Conservation (phyloP, 1,140 invertebrate species). For the Kradibia gibbosae region DNA sequence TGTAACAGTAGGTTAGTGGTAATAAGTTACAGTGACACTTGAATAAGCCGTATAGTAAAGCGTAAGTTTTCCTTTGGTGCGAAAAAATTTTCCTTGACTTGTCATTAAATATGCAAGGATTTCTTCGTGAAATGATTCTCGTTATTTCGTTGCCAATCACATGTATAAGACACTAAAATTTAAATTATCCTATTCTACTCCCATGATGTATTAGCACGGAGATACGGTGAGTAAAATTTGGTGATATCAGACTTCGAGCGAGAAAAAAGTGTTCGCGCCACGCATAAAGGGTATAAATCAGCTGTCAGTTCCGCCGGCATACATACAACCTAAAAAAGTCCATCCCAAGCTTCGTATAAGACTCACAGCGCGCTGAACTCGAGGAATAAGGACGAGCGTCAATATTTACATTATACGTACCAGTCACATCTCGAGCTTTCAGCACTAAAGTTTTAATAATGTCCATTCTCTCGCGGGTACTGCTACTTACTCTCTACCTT, state of each 20-base stretch:
- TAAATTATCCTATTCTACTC: neutral
- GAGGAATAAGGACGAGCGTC: neutral
- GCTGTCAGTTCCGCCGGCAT: neutral
- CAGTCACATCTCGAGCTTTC: neutral
- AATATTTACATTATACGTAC: neutral
- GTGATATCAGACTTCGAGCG: neutral
- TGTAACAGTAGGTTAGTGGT: neutral
- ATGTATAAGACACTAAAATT: neutral
- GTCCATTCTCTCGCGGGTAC: slow-evolving; percentile 1
- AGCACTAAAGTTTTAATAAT: slow-evolving; percentile 4
- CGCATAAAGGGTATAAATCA: neutral
- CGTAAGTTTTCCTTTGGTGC: neutral
- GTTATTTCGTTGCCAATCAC: neutral
- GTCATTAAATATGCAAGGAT: neutral
- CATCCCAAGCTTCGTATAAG: neutral
- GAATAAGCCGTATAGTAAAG: neutral
- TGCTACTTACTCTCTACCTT: slow-evolving; percentile 40
- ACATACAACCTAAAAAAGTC: neutral
- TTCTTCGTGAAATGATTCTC: neutral
- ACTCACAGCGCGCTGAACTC: neutral
- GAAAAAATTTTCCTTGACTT: neutral
- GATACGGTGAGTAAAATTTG: neutral
- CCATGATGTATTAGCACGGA: neutral
- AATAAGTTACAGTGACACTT: slow-evolving; percentile 32
- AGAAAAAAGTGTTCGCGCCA: neutral